phyloP scores from a whole-genome alignment of 1,140 invertebrate species.

The Trypoxylus dichotomus region DNA sequence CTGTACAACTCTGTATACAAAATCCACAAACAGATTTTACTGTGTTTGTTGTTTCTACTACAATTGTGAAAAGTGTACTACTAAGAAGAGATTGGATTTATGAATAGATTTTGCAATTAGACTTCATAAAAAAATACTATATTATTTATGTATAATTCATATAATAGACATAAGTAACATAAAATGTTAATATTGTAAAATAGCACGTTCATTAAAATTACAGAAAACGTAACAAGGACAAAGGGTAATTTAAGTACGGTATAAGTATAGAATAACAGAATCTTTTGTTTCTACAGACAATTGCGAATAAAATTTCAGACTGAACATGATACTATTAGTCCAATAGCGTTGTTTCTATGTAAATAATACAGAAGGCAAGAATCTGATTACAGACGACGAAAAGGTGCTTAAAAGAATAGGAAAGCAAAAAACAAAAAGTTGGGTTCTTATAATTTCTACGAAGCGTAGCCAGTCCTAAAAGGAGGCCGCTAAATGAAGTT shows the following conservation, averaged over 20 bases:
- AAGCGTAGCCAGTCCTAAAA: not conserved
- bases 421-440: not conserved
- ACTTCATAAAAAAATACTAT: no score
- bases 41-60: no score
- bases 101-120: no score
- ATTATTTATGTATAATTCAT: not conserved
- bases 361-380: conserved; percentile 33
- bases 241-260: conserved; percentile 23
- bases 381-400: not conserved
- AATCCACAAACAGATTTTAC: no score
- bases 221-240: conserved; percentile 7
- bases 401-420: not conserved
- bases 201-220: not conserved
- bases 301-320: conserved; percentile 39
- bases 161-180: not conserved
- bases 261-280: conserved; percentile 28
- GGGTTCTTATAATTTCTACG: not conserved
- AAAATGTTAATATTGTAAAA: not conserved
- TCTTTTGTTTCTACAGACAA: conserved; percentile 40
- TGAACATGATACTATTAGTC: conserved; percentile 39
- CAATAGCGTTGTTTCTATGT: conserved; percentile 38
- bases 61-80: no score
- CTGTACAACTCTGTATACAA: no score
- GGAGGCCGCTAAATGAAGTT: conserved; percentile 38
- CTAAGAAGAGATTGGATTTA: no score